Percentiles rank a stretch among this genome's conserved stretches.
These are phyloP conservation scores for Gadus macrocephalus DNA, from an alignment of 2,113 vertebrate species.

Conservation along the genomic window DNA sequence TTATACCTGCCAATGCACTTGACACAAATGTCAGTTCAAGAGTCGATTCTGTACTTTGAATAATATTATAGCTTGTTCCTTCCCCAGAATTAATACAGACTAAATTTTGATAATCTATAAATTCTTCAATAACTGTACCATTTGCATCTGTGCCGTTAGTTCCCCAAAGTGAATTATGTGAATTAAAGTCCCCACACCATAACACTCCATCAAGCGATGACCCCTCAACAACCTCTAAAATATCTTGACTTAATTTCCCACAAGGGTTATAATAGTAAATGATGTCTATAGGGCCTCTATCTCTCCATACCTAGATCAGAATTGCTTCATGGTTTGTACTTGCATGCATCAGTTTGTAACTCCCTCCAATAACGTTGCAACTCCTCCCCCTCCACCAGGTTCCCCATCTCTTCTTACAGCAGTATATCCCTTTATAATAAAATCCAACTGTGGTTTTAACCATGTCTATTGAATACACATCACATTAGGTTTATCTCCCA, in stretches of 20 bases:
- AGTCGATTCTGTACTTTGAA: background rate
- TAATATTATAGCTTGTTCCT: background rate
- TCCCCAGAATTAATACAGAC: background rate
- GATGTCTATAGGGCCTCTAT: too few species aligned
- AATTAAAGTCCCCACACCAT: background rate
- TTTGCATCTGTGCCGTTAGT: background rate
- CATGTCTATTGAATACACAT: background rate
- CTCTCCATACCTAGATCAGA: too few species aligned
- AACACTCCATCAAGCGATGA: background rate
- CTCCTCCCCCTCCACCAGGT: background rate
- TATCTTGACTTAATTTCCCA: too few species aligned
- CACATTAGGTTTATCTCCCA: background rate
- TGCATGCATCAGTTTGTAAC: too few species aligned
- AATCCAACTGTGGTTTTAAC: constrained; percentile 4
- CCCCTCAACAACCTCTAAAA: too few species aligned
- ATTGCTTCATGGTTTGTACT: too few species aligned
- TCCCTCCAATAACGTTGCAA: too few species aligned
- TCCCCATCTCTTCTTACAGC: background rate
- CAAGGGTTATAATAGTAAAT: too few species aligned
- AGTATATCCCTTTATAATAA: background rate
- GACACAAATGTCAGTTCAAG: background rate
- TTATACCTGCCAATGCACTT: background rate
- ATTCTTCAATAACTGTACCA: too few species aligned
- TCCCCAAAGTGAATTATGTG: background rate
- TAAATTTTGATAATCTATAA: background rate